Evolutionary conservation across 1,140 invertebrate genomes (phyloP).

Genomic region (Trachelipus rathkii): DNA sequence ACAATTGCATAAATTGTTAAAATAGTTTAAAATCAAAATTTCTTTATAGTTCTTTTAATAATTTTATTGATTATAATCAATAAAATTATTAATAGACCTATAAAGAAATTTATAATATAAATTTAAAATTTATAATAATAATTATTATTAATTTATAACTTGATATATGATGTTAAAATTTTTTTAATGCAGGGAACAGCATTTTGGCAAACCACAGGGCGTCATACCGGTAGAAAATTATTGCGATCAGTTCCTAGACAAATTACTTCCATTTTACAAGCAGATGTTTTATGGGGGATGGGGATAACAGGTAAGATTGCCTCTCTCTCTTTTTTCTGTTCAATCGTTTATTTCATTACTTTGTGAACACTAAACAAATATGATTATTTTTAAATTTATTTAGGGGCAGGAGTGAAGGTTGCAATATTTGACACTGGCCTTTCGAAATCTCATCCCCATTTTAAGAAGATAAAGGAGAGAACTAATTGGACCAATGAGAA

Average conservation of each 20-base stretch:
- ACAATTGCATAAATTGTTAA: too few species aligned
- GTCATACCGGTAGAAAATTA: constrained; percentile 62
- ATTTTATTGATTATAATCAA: too few species aligned
- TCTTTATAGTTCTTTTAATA: too few species aligned
- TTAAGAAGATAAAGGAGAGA: constrained; percentile 83
- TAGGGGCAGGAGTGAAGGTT: constrained; percentile 72
- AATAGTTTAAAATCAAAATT: too few species aligned
- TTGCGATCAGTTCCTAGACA: constrained; percentile 73
- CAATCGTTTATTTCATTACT: neutral
- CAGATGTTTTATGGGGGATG: constrained; percentile 83
- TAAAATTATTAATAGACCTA: neutral
- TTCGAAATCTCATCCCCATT: constrained; percentile 84
- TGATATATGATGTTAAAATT: too few species aligned
- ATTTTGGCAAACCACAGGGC: constrained; percentile 60
- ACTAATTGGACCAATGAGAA: constrained; percentile 97
- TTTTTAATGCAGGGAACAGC: constrained; percentile 52
- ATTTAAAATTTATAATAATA: constrained; percentile 24
- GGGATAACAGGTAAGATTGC: constrained; percentile 65
- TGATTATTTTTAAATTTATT: neutral
- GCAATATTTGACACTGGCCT: constrained; percentile 95
- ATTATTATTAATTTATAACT: too few species aligned
- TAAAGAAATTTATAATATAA: neutral
- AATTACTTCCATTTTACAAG: constrained; percentile 81
- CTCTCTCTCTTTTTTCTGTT: neutral
- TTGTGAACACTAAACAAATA: neutral